A percentile compares a stretch with the other conserved stretches of the same genome.
These are phyloP conservation scores for Gnathonemus longibarbis DNA, from an alignment of 2,113 vertebrate genomes.

Conservation along the genomic window DNA sequence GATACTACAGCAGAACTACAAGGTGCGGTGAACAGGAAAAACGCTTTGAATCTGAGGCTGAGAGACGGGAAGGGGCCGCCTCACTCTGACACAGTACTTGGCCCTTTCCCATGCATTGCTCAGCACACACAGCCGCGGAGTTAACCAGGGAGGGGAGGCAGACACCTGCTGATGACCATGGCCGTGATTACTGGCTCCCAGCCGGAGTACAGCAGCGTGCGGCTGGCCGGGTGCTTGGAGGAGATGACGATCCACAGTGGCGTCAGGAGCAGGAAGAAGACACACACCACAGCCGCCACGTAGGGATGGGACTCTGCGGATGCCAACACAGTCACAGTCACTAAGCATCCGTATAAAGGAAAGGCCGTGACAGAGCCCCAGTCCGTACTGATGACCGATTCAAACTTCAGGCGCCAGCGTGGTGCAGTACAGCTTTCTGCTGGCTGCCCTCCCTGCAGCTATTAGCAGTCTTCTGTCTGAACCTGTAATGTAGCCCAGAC, in stretches of 20 bases:
- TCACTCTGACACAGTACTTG: not conserved
- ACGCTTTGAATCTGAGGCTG: not conserved
- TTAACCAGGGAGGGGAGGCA: not conserved
- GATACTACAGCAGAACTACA: not conserved
- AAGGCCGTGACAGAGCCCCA: not conserved
- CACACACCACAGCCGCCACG: conserved; percentile 83
- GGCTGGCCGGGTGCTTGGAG: conserved; percentile 90
- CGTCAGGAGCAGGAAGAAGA: conserved; percentile 89
- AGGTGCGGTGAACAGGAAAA: not conserved
- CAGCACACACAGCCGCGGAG: not conserved
- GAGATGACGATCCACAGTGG: conserved; percentile 93
- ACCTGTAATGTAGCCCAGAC: not conserved
- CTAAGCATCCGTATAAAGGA: not conserved
- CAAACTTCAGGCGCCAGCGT: not conserved
- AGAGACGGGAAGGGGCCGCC: not conserved
- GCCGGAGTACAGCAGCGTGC: conserved; percentile 89
- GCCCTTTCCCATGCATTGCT: not conserved
- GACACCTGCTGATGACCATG: conserved; percentile 95
- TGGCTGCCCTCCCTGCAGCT: not conserved
- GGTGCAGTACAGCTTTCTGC: not conserved
- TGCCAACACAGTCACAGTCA: not conserved
- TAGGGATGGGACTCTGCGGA: conserved; percentile 77
- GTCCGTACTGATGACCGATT: not conserved
- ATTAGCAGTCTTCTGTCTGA: not conserved
- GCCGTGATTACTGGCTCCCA: conserved; percentile 99